phyloP scores from a whole-genome alignment of 2,888 invertebrate species.

The Drosophila macrothrix region DNA sequence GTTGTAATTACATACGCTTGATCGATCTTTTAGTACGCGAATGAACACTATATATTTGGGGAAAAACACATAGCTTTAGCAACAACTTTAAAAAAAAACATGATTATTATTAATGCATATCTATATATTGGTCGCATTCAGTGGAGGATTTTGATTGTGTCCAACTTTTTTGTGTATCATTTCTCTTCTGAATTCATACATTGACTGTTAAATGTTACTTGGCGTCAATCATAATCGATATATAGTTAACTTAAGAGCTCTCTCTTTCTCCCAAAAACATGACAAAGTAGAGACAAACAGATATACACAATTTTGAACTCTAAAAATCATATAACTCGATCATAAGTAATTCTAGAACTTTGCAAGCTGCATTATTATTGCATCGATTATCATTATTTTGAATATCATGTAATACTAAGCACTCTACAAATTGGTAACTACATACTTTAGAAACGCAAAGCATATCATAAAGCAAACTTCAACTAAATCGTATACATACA shows the following conservation, averaged over 20 bases:
- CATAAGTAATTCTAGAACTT: slow-evolving; percentile 26
- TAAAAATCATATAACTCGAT: slow-evolving; percentile 23
- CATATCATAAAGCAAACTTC: slow-evolving; percentile 67
- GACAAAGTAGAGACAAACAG: slow-evolving; percentile 45
- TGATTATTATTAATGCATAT: slow-evolving; percentile 34
- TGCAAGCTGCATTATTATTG: slow-evolving; percentile 14
- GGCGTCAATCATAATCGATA: slow-evolving; percentile 53
- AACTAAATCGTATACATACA: slow-evolving; percentile 60
- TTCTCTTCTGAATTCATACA: slow-evolving; percentile 7
- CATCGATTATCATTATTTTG: slow-evolving; percentile 35
- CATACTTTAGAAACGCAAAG: slow-evolving; percentile 70
- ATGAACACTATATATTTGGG: slow-evolving; percentile 13
- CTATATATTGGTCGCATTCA: slow-evolving; percentile 4
- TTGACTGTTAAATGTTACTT: slow-evolving; percentile 51
- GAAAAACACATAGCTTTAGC: slow-evolving; percentile 32
- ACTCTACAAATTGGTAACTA: slow-evolving; percentile 49
- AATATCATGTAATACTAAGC: slow-evolving; percentile 45
- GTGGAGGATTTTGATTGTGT: slow-evolving; percentile 2
- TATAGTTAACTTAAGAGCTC: slow-evolving; percentile 41
- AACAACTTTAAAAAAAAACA: slow-evolving; percentile 21
- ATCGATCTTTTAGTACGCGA: slow-evolving; percentile 20
- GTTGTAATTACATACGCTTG: slow-evolving; percentile 16
- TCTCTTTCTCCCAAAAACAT: slow-evolving; percentile 55
- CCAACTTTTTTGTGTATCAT: not conserved
- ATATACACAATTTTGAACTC: slow-evolving; percentile 20